phyloP scores from a whole-genome alignment of 2,888 invertebrate genomes.

The Synergus japonicus region DNA sequence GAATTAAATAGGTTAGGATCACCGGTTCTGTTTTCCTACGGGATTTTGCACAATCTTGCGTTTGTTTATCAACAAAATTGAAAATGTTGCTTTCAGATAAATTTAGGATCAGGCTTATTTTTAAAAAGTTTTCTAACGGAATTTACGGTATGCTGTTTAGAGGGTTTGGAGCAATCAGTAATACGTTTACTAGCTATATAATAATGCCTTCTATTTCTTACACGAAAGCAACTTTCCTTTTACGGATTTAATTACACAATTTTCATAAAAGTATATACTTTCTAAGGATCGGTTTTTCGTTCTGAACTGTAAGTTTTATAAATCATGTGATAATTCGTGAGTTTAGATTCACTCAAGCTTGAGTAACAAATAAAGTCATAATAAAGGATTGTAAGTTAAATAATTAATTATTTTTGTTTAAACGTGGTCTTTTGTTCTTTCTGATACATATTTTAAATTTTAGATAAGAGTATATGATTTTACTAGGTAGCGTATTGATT shows the following conservation, averaged over 20 bases:
- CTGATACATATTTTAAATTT: neutral
- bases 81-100: neutral
- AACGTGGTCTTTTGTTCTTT: neutral
- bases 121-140: neutral
- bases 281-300: constrained; percentile 14
- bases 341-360: neutral
- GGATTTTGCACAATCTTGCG: neutral
- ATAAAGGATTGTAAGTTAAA: neutral
- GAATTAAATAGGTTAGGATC: constrained; percentile 56
- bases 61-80: constrained; percentile 34
- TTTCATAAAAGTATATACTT: constrained; percentile 26
- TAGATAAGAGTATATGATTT: neutral
- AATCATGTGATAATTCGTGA: neutral
- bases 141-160: neutral
- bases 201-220: constrained; percentile 31
- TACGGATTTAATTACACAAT: constrained; percentile 34
- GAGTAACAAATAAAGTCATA: neutral
- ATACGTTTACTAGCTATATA: neutral
- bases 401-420: neutral
- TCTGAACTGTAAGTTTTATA: neutral
- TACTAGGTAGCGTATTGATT: neutral
- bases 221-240: constrained; percentile 34
- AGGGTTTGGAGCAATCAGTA: neutral
- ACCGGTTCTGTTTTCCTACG: constrained; percentile 46
- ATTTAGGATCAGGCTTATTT: neutral